Base-by-base conservation (phyloP, 2,113 vertebrate species). In the Asarcornis scutulata region DNA sequence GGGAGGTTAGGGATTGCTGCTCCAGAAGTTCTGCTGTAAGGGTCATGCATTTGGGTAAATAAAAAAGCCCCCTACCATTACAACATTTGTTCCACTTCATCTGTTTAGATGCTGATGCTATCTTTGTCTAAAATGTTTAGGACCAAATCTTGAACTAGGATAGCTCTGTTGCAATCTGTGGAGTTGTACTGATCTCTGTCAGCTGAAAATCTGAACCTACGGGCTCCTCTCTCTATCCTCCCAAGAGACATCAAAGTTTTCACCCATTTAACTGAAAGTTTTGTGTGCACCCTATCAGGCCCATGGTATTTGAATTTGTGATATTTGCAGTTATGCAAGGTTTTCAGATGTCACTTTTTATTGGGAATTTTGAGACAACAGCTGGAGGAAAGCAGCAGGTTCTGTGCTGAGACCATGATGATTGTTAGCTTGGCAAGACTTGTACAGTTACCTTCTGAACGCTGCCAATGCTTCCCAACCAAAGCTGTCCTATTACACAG, bases 1-100 rank as follows among this genome's bases (percentile, higher is more conserved):
- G 44, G 27, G 56, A 66, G 12, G 52, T 67, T 86, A 82, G 52
- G 26, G 38, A 63, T 89, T 52, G 34, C 44, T 83, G 6, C 67
- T 73, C n/a, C 9, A 42, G 64, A 86, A 62, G 26, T 84, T 52
- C 7, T 87, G 53, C 58, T 67, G 4, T 46, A 69, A 36, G n/a
- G 25, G 22, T 80, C 50, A 64, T 50, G 20, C 4, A 11, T 69
- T 67, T 67, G 48, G 67, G n/a, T 88, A 76, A 90, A 81, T 69
- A 88, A 74, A 63, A 75, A 77, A 81, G 74, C 83, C 79, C 83
- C 81, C 79, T 66, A 67, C 86, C 40, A 59, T 64, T 63, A 68
- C 69, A 87, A 63, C 83, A 88, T 85, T 74, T 36, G 78, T 92
- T 88, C 83, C 69, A 74, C 69, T 92, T 85, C 15, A 32, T 84